These are phyloP conservation scores for Teinopalpus imperialis DNA, from an alignment of 2,888 invertebrate genomes.

Conservation along the genomic window DNA sequence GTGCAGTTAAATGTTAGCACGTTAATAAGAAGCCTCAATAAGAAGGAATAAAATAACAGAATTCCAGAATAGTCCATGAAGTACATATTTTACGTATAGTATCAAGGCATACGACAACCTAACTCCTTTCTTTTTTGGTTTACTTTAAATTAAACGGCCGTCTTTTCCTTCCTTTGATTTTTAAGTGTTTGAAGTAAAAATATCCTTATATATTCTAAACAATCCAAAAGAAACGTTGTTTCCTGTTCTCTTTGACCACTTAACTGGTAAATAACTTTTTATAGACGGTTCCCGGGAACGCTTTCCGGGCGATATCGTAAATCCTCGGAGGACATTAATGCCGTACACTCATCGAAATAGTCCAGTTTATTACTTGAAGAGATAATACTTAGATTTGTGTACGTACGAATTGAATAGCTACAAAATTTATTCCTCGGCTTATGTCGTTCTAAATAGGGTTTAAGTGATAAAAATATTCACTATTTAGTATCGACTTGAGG, in stretches of 20 bases:
- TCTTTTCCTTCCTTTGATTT: no score
- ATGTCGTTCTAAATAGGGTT: conserved; percentile 10
- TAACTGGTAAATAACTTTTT: conserved; percentile 43
- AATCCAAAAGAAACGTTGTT: conserved; percentile 26
- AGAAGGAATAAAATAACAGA: no score
- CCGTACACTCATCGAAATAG: conserved; percentile 38
- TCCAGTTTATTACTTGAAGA: conserved; percentile 36
- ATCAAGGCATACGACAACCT: no score
- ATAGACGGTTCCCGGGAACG: conserved; percentile 42
- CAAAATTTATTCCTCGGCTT: conserved; percentile 35
- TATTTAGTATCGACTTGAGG: conserved; percentile 14
- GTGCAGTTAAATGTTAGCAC: no score
- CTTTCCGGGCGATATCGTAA: conserved; percentile 44
- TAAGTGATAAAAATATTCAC: conserved; percentile 19
- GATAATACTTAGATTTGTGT: conserved; percentile 38
- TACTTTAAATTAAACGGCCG: no score
- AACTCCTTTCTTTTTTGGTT: no score
- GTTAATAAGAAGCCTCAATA: no score
- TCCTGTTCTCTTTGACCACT: conserved; percentile 28
- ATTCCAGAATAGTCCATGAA: no score
- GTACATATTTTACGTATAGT: no score
- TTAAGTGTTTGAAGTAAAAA: background rate
- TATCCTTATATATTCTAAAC: background rate
- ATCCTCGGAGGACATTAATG: conserved; percentile 43
- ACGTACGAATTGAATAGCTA: conserved; percentile 40